These are phyloP conservation scores for Chrysogorgia sp. DNA, from an alignment of 92 coral and sea anemone species.

Conservation along the genomic window DNA sequence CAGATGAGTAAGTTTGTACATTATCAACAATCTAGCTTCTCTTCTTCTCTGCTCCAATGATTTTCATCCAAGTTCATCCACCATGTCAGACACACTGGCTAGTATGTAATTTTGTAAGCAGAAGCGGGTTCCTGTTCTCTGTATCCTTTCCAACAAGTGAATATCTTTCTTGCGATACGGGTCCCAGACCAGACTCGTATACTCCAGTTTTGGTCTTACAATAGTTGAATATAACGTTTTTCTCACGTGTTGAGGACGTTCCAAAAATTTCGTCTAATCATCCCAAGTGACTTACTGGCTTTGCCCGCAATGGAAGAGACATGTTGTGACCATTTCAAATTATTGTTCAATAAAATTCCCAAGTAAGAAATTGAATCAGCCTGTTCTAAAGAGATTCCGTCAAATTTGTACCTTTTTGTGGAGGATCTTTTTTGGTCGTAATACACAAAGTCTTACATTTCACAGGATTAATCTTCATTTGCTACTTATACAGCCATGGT, in stretches of 20 bases:
- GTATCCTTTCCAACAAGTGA: neutral
- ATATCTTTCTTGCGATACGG: neutral
- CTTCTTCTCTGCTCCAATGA: slow-evolving; percentile 18
- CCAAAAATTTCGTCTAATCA: too few relatives aligned
- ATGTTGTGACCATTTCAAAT: too few relatives aligned
- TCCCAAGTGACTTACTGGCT: too few relatives aligned
- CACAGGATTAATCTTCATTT: too few relatives aligned
- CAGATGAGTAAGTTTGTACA: slow-evolving; percentile 3
- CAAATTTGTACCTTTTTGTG: neutral
- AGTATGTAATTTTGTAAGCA: slow-evolving; percentile 10
- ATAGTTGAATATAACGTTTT: too few relatives aligned
- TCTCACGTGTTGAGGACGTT: too few relatives aligned
- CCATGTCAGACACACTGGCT: slow-evolving; percentile 24
- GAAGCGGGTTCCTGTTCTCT: slow-evolving; percentile 11
- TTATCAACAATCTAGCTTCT: slow-evolving; percentile 2
- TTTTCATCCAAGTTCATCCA: slow-evolving; percentile 7
- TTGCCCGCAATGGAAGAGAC: neutral
- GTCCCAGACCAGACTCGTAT: neutral
- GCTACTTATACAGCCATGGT: too few relatives aligned
- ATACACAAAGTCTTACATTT: too few relatives aligned
- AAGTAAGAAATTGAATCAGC: slow-evolving; percentile 15
- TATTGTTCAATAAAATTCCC: slow-evolving; percentile 6
- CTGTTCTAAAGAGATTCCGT: slow-evolving; percentile 1
- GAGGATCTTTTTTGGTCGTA: too few relatives aligned
- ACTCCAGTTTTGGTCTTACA: slow-evolving; percentile 14